A percentile compares a stretch with the other conserved stretches of the same genome.
Conservation (phyloP, 1,140 invertebrate species). For the Trialeurodes vaporariorum region DNA sequence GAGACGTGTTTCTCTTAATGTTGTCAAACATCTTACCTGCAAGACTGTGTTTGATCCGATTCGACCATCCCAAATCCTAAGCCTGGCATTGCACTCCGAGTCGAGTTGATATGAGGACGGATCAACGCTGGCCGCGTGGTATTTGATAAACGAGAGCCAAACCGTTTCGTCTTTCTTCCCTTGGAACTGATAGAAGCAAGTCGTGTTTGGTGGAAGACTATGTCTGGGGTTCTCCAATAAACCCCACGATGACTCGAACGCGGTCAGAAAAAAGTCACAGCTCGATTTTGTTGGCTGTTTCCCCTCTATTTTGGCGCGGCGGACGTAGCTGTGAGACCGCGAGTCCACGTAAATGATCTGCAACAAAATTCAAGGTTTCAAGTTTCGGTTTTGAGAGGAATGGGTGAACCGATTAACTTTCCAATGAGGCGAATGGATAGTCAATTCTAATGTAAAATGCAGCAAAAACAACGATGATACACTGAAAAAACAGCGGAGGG, state of each 20-base stretch:
- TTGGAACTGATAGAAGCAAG: conserved; percentile 45
- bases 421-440: too few relatives aligned
- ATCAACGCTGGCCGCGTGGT: conserved; percentile 54
- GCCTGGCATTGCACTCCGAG: conserved; percentile 56
- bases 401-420: too few relatives aligned
- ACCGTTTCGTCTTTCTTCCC: conserved; percentile 62
- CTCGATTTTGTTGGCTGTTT: too few relatives aligned
- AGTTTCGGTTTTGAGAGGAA: too few relatives aligned
- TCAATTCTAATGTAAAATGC: too few relatives aligned
- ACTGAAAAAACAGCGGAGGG: too few relatives aligned
- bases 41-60: conserved; percentile 24
- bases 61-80: conserved; percentile 60
- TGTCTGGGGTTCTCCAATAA: conserved; percentile 38
- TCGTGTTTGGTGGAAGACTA: conserved; percentile 38
- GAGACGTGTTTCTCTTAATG: too few relatives aligned
- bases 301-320: too few relatives aligned
- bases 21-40: too few relatives aligned
- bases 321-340: conserved; percentile 57
- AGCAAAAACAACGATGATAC: too few relatives aligned
- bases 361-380: conserved; percentile 24
- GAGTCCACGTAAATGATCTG: conserved; percentile 61
- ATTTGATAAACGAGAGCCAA: conserved; percentile 74
- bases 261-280: conserved; percentile 62
- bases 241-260: conserved; percentile 58
- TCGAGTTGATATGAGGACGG: conserved; percentile 45